These are phyloP conservation scores for Boleophthalmus pectinirostris DNA, from an alignment of 2,113 vertebrate species.

Conservation along the genomic window DNA sequence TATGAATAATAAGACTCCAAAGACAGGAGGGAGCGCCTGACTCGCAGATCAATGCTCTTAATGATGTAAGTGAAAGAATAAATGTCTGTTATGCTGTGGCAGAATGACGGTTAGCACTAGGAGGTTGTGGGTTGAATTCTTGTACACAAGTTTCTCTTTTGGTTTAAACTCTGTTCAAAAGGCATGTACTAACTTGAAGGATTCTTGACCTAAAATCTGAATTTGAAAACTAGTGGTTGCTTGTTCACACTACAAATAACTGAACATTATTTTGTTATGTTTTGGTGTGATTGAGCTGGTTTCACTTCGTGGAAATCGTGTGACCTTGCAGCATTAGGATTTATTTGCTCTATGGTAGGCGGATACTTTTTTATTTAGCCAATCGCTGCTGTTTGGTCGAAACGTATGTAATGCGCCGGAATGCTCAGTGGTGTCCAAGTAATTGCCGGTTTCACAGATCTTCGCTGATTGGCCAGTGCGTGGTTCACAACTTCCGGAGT, in stretches of 20 bases:
- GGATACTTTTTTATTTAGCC: too few species aligned
- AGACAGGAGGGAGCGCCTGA: slow-evolving; percentile 17
- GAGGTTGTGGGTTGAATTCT: neutral
- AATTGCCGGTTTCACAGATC: too few species aligned
- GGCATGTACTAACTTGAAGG: neutral
- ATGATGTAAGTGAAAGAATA: neutral
- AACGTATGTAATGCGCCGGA: too few species aligned
- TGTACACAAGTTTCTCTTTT: neutral
- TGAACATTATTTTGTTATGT: neutral
- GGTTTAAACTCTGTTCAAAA: neutral
- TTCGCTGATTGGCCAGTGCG: too few species aligned
- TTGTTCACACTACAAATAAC: neutral
- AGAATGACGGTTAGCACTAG: neutral
- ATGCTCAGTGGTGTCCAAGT: too few species aligned
- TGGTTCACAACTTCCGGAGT: too few species aligned
- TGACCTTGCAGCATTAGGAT: too few species aligned
- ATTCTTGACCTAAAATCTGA: neutral
- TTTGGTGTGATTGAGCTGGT: neutral
- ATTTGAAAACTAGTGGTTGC: neutral
- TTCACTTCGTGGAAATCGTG: too few species aligned
- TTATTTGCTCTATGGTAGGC: too few species aligned
- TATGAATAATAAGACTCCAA: slow-evolving; percentile 21
- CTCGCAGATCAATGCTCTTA: slow-evolving; percentile 3
- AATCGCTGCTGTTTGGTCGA: too few species aligned
- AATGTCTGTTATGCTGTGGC: neutral